A percentile compares a stretch with the other conserved stretches of the same genome.
Conservation (phyloP, 2,113 vertebrate genomes). For the Delphinapterus leucas region DNA sequence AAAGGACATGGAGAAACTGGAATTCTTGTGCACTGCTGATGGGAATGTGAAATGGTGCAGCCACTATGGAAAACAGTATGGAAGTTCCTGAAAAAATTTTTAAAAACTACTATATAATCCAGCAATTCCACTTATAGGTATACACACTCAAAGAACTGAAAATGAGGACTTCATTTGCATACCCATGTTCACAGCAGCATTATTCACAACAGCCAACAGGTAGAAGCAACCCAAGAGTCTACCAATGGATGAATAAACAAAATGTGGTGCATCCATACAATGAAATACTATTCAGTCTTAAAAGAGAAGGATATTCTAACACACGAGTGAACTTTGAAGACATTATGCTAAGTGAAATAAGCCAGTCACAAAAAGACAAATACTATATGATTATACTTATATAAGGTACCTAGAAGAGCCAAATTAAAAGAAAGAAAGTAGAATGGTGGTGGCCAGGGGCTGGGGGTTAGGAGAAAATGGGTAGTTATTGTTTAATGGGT, state of each 20-base stretch:
- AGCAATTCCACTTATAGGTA: not conserved
- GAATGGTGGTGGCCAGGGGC: not conserved
- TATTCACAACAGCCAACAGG: not conserved
- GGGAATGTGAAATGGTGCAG: not conserved
- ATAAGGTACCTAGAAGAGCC: not conserved
- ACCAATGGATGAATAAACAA: not conserved
- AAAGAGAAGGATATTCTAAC: not conserved
- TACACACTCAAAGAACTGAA: not conserved
- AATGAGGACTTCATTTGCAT: not conserved
- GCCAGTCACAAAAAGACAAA: not conserved
- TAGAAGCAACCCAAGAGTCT: not conserved
- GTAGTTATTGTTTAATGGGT: not conserved
- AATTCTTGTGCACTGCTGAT: not conserved
- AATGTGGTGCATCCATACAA: not conserved
- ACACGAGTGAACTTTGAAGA: not conserved
- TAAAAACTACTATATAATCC: not conserved
- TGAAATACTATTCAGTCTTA: not conserved
- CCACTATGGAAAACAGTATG: not conserved
- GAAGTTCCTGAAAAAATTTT: not conserved
- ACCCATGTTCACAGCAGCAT: not conserved
- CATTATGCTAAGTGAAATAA: not conserved
- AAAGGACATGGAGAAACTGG: not conserved
- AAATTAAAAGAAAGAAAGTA: not conserved
- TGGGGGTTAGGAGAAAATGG: not conserved
- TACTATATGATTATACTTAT: not conserved